Conservation (phyloP, 1,140 invertebrate species). For the Tetramorium simillimum region DNA sequence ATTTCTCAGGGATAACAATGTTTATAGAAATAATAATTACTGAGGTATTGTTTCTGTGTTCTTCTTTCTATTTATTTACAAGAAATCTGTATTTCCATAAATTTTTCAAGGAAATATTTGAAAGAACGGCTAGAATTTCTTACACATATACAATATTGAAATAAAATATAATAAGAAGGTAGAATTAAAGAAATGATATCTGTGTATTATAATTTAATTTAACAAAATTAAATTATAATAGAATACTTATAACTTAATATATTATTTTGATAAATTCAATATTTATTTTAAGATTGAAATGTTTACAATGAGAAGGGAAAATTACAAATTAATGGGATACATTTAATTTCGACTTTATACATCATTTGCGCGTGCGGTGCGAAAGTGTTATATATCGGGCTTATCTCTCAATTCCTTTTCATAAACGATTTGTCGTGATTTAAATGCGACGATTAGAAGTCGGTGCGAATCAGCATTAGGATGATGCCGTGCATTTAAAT, state of each 20-base stretch:
- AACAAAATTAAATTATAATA: background rate
- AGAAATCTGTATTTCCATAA: background rate
- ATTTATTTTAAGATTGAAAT: too few relatives aligned
- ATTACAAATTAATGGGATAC: background rate
- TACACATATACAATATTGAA: background rate
- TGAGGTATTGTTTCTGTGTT: background rate
- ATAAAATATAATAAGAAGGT: background rate
- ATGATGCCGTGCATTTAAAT: slow-evolving; percentile 39
- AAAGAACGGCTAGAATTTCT: background rate
- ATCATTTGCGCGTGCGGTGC: background rate
- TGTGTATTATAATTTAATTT: background rate
- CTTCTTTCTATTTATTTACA: background rate
- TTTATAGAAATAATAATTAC: slow-evolving; percentile 37
- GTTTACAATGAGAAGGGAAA: background rate
- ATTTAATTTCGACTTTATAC: background rate
- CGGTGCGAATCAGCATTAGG: slow-evolving; percentile 31
- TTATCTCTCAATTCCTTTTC: background rate
- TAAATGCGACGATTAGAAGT: slow-evolving; percentile 34
- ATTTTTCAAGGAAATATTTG: background rate
- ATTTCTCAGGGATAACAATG: background rate
- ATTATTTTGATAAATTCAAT: background rate
- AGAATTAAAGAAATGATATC: background rate
- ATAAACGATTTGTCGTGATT: slow-evolving; percentile 37
- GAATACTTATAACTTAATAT: background rate
- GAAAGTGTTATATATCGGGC: background rate